Evolutionary conservation across 2,888 invertebrate species (phyloP), one percentile per base, ranked within the genome.

Genomic region (Dysmachus trigonus): DNA sequence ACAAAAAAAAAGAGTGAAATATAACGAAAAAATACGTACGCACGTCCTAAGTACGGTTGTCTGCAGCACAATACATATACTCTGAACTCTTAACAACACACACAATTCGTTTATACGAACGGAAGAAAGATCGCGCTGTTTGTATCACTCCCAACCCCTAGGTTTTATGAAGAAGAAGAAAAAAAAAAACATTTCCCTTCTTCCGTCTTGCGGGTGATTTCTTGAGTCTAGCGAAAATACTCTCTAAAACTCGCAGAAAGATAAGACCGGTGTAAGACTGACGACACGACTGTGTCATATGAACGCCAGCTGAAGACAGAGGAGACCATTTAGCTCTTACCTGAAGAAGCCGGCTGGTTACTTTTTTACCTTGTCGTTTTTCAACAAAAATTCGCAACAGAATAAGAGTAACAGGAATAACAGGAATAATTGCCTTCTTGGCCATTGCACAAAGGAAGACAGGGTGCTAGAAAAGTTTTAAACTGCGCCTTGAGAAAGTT

Each of bases 241-340:
- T 15, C 47, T 47, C 6, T n/a, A 41, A 41, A 41, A 47, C 47
- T 10, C 8, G 38, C 38, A 38, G 41, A 41, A 22, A 33, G 33
- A 73, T 13, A 22, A 33, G 33, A 73, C 27, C 62, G 53, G 53
- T 41, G 38, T 10, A 30, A 31, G 47, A 30, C 8, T 51, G 38
- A 62, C 53, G 27, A 22, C 30, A 22, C 53, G 81, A 62, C 81
- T 33, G 53, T 81, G 81, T 81, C 53, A 81, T 18, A 53, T 53
- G 81, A 81, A 81, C 18, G 47, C 62, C 81, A 62, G 62, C 53
- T 18, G 53, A 81, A 81, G 81, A 81, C 81, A 81, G 53, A 81
- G 53, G 38, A 4, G 13, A 10, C 15, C 81, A 53, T 53, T 81
- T 53, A 33, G 47, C 53, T 30, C n/a, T 53, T 81, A 81, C 81